A percentile compares a stretch with the other conserved stretches of the same genome.
Evolutionary conservation across 1,140 invertebrate genomes (phyloP).

Genomic region (Drosophila pandora): DNA sequence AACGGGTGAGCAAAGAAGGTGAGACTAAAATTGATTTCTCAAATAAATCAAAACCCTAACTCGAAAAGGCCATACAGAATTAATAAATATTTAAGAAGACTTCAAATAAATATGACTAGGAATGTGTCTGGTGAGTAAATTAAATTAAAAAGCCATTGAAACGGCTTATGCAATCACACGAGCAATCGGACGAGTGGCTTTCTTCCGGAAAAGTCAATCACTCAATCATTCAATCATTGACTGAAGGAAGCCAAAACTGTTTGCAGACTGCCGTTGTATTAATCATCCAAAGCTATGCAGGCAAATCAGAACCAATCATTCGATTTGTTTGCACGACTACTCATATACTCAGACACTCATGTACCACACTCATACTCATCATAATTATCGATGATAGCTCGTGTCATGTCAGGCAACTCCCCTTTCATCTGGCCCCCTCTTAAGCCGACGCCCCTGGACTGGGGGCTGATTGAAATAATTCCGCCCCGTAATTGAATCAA

Average conservation of each 20-base stretch:
- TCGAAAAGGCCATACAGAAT: no score
- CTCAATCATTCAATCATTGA: conserved; percentile 41
- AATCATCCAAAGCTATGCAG: conserved; percentile 45
- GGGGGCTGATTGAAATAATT: conserved; percentile 41
- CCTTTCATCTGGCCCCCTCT: no score
- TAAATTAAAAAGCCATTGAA: conserved; percentile 14
- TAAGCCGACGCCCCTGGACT: background rate
- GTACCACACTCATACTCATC: conserved; percentile 18
- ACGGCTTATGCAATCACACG: conserved; percentile 54
- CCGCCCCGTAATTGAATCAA: conserved; percentile 39
- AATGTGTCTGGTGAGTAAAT: background rate
- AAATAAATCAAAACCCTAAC: conserved; percentile 45
- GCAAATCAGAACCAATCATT: conserved; percentile 40
- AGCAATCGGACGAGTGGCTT: conserved; percentile 22
- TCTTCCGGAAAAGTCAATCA: conserved; percentile 72
- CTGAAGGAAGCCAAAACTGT: conserved; percentile 22
- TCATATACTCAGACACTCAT: conserved; percentile 19
- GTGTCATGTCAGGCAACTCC: conserved; percentile 25
- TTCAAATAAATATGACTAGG: background rate
- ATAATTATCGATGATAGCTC: conserved; percentile 47
- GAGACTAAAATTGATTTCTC: conserved; percentile 54
- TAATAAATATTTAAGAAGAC: no score
- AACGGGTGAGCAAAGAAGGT: conserved; percentile 35
- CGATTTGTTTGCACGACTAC: background rate
- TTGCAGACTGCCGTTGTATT: conserved; percentile 58